Percentiles rank a stretch among this genome's conserved stretches.
Evolutionary conservation across 2,888 invertebrate species (phyloP).

Genomic region (Leptogaster cylindrica): DNA sequence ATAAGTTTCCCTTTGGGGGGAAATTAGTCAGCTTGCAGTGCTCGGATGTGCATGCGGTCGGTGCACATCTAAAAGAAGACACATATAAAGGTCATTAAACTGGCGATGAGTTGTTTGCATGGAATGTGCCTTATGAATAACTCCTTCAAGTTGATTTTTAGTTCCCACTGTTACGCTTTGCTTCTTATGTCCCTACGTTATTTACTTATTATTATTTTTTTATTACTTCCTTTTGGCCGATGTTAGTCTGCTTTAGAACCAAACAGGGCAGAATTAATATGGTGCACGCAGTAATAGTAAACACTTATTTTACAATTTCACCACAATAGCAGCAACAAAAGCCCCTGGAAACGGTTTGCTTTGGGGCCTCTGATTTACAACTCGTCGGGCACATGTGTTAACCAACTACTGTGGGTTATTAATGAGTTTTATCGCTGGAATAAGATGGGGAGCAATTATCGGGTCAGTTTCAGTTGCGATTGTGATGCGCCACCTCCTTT

Average conservation of each 20-base stretch:
- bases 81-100: conserved; percentile 32
- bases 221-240: conserved; percentile 22
- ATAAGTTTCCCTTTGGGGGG: neutral
- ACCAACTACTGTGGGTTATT: conserved; percentile 24
- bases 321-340: conserved; percentile 14
- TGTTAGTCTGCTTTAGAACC: conserved; percentile 26
- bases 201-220: too few relatives aligned
- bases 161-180: conserved; percentile 17
- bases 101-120: conserved; percentile 33
- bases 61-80: conserved; percentile 15
- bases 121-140: conserved; percentile 31
- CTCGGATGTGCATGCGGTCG: neutral
- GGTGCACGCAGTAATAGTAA: conserved; percentile 25
- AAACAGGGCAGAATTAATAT: conserved; percentile 20
- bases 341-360: neutral
- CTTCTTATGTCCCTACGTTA: conserved; percentile 5
- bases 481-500: too few relatives aligned
- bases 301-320: conserved; percentile 12
- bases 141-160: conserved; percentile 36
- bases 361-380: conserved; percentile 21
- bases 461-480: conserved; percentile 18
- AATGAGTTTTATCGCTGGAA: conserved; percentile 29
- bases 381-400: conserved; percentile 12
- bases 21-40: neutral
- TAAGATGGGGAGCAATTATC: conserved; percentile 15